These are phyloP conservation scores for Ochropacha duplaris DNA, from an alignment of 2,888 invertebrate genomes.

Conservation along the genomic window DNA sequence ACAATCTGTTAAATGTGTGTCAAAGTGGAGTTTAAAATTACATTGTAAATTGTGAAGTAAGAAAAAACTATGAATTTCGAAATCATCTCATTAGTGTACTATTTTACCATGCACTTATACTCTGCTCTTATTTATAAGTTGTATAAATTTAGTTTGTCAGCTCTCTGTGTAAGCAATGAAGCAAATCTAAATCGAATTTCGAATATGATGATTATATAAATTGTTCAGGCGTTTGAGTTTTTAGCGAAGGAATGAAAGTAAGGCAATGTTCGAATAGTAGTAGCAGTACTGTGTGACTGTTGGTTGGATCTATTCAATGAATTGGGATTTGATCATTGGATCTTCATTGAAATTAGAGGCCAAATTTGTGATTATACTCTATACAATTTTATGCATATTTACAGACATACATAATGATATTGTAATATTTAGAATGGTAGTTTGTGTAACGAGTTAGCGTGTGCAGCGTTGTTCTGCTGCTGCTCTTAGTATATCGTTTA, in stretches of 20 bases:
- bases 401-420: conserved; percentile 63
- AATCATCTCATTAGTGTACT: conserved; percentile 67
- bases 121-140: conserved; percentile 67
- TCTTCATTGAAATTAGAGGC: conserved; percentile 62
- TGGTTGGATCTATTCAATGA: conserved; percentile 31
- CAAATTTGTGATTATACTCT: conserved; percentile 72
- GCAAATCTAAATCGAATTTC: conserved; percentile 43
- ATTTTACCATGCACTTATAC: conserved; percentile 44
- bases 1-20: conserved; percentile 44
- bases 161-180: conserved; percentile 69
- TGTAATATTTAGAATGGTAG: conserved; percentile 73
- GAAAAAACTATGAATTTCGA: conserved; percentile 56
- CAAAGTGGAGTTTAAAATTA: conserved; percentile 55
- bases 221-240: neutral
- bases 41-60: conserved; percentile 74
- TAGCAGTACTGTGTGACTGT: conserved; percentile 32
- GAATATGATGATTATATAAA: neutral
- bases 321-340: conserved; percentile 31
- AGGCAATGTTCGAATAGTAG: conserved; percentile 21
- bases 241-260: neutral
- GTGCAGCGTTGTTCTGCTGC: conserved; percentile 49
- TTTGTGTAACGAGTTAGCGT: conserved; percentile 68
- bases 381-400: conserved; percentile 77
- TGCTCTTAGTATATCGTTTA: conserved; percentile 59
- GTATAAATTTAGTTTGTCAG: conserved; percentile 73